Conservation (phyloP, 2,113 vertebrate genomes). For the Physeter macrocephalus region DNA sequence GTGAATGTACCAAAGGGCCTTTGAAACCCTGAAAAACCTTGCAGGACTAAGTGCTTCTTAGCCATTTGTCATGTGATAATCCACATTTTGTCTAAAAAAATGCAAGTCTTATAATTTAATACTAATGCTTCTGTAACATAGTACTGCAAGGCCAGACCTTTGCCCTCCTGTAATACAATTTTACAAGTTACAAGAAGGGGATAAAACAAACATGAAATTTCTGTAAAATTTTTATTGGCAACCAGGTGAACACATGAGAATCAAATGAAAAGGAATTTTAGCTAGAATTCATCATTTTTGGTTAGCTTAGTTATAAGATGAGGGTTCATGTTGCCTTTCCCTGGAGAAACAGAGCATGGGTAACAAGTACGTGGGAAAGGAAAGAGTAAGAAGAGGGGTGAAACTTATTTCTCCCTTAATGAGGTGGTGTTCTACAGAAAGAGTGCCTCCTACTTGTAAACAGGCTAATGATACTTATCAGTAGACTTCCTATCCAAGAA, state of each 20-base stretch:
- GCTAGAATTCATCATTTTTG: background rate
- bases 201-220: background rate
- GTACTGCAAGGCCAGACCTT: background rate
- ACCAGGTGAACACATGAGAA: background rate
- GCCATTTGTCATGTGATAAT: background rate
- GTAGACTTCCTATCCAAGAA: background rate
- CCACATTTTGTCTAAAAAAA: background rate
- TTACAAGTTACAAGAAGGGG: background rate
- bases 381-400: background rate
- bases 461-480: background rate
- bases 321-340: background rate
- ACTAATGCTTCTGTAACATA: background rate
- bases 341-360: background rate
- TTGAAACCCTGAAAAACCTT: background rate
- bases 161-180: background rate
- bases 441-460: background rate
- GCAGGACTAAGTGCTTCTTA: background rate
- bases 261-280: background rate
- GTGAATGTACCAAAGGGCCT: background rate
- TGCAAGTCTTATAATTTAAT: background rate
- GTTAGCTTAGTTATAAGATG: background rate
- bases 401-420: background rate
- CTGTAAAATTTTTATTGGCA: background rate
- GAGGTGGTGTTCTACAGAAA: background rate
- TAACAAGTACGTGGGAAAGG: too few relatives aligned